phyloP scores from a whole-genome alignment of 2,797 vertebrate species.

The Pangasius sanitwongsei region DNA sequence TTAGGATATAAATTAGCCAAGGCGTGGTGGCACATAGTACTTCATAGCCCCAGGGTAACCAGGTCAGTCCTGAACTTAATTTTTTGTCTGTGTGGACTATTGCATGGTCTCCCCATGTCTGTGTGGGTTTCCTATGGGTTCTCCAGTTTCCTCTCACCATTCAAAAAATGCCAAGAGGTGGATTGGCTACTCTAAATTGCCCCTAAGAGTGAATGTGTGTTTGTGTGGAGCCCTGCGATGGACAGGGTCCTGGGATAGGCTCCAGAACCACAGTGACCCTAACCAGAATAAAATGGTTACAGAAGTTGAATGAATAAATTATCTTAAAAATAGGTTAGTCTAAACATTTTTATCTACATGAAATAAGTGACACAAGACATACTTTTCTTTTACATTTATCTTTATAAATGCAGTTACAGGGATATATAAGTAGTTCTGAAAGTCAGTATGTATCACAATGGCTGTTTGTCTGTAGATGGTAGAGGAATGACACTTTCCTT shows the following conservation, averaged over 20 bases:
- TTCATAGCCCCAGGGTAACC: not conserved
- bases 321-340: not conserved
- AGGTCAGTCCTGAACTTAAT: not conserved
- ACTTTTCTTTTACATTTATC: not conserved
- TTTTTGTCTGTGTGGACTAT: not conserved
- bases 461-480: conserved; percentile 17
- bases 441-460: conserved; percentile 9
- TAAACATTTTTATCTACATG: not conserved
- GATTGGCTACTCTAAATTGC: not conserved
- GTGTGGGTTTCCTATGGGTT: not conserved
- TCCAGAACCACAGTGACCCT: not conserved
- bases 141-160: not conserved
- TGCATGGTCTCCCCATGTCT: not conserved
- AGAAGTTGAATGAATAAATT: not conserved
- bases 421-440: not conserved
- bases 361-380: not conserved
- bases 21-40: not conserved
- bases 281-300: not conserved
- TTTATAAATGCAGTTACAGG: not conserved
- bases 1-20: not conserved
- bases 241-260: not conserved
- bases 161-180: not conserved
- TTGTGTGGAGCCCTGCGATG: not conserved
- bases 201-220: not conserved
- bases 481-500: conserved; percentile 11